phyloP scores from a whole-genome alignment of 2,888 invertebrate genomes.

The Melanophora roralis region DNA sequence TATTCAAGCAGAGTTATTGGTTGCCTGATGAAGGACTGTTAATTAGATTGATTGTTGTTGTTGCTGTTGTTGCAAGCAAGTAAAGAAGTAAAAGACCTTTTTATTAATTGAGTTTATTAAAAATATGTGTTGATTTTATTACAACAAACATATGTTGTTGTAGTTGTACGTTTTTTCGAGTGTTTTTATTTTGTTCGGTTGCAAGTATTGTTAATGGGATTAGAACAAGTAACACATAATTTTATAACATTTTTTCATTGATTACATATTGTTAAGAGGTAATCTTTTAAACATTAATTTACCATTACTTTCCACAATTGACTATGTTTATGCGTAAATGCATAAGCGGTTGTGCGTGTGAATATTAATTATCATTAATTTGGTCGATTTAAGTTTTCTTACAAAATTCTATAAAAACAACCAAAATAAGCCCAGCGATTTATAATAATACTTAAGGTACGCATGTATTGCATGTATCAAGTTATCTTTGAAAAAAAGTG shows the following conservation, averaged over 20 bases:
- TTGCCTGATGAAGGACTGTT: slow-evolving; percentile 47
- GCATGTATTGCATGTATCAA: background rate
- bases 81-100: slow-evolving; percentile 47
- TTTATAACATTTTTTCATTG: slow-evolving; percentile 23
- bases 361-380: slow-evolving; percentile 3
- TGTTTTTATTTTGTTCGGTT: slow-evolving; percentile 10
- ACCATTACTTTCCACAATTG: slow-evolving; percentile 33
- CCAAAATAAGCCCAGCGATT: background rate
- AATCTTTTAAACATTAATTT: slow-evolving; percentile 49
- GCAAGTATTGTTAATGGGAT: slow-evolving; percentile 15
- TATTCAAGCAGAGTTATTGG: slow-evolving; percentile 57
- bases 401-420: slow-evolving; percentile 1
- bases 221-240: slow-evolving; percentile 56
- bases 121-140: slow-evolving; percentile 51
- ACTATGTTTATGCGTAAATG: background rate
- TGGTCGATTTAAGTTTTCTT: background rate
- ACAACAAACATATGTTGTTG: no score
- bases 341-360: background rate
- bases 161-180: background rate
- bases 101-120: slow-evolving; percentile 57
- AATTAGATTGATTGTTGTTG: slow-evolving; percentile 29
- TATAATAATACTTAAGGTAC: background rate
- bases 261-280: slow-evolving; percentile 26
- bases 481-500: slow-evolving; percentile 1
- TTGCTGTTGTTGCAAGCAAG: background rate